Conservation (phyloP, 2,888 invertebrate genomes). For the Iselma pallidipennis region DNA sequence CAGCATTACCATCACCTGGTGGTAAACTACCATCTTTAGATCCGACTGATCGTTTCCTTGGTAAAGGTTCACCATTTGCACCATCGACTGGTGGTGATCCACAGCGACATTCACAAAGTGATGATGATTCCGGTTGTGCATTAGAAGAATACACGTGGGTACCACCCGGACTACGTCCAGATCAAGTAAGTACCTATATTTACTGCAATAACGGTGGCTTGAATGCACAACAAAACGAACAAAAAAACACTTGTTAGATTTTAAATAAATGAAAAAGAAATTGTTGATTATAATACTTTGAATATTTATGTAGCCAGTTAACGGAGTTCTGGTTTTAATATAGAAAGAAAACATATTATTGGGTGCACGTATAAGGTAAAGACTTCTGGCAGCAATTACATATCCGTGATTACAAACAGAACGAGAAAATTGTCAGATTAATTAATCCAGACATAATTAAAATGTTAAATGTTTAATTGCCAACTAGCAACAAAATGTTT, state of each 20-base stretch:
- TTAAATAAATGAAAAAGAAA: neutral
- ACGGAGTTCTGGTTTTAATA: slow-evolving; percentile 1
- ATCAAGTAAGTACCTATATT: slow-evolving; percentile 74
- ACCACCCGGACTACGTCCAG: slow-evolving; percentile 92
- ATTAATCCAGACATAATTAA: no score
- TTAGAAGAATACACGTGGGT: slow-evolving; percentile 99
- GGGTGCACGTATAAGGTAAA: neutral
- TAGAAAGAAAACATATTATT: neutral
- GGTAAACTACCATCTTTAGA: slow-evolving; percentile 54
- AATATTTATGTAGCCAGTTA: neutral
- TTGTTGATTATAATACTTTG: neutral
- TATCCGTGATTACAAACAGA: neutral
- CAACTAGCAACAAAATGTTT: no score
- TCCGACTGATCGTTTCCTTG: slow-evolving; percentile 62
- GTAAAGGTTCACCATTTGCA: slow-evolving; percentile 61
- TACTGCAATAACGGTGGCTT: neutral
- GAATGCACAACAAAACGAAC: neutral
- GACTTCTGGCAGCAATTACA: neutral
- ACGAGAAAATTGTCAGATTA: neutral
- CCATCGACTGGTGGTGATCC: slow-evolving; percentile 63
- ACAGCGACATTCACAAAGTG: slow-evolving; percentile 88
- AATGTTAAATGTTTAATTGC: neutral
- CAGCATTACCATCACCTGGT: slow-evolving; percentile 53
- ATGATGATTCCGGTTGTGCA: slow-evolving; percentile 97
- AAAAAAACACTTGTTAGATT: neutral